phyloP scores from a whole-genome alignment of 2,797 vertebrate genomes.

The Squalus acanthias region DNA sequence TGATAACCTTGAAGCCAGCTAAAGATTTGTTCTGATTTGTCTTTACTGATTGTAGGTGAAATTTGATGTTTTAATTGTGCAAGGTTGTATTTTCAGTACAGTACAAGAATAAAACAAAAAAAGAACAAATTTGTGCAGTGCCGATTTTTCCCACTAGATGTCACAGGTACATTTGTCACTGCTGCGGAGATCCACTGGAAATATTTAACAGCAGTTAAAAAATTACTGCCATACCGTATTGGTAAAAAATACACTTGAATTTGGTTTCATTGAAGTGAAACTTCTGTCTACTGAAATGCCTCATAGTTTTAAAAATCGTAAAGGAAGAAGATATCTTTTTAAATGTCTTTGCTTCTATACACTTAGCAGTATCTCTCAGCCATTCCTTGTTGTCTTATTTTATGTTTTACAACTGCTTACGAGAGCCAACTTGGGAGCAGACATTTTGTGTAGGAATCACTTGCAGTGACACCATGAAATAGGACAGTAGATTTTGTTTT shows the following conservation, averaged over 20 bases:
- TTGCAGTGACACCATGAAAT: not conserved
- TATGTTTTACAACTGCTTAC: not conserved
- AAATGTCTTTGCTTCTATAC: not conserved
- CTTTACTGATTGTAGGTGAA: not conserved
- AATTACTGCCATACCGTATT: not conserved
- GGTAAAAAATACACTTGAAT: not conserved
- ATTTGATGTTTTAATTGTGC: not conserved
- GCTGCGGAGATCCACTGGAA: not conserved
- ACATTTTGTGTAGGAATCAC: slow-evolving; percentile 3
- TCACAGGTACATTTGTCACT: slow-evolving; percentile 11
- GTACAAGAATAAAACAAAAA: not conserved
- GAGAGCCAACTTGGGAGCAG: not conserved
- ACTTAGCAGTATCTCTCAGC: not conserved
- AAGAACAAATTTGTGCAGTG: not conserved
- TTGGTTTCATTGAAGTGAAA: not conserved
- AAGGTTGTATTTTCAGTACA: not conserved
- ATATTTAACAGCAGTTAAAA: not conserved
- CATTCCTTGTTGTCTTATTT: not conserved
- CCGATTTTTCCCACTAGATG: slow-evolving; percentile 16
- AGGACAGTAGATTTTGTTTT: not conserved
- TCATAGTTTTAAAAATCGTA: not conserved
- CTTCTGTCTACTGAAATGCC: not conserved
- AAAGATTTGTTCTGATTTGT: slow-evolving; percentile 17
- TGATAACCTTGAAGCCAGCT: not conserved
- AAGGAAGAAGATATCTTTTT: not conserved